These are phyloP conservation scores for Craterocephalus amniculus DNA, from an alignment of 2,797 vertebrate species.

Conservation along the genomic window DNA sequence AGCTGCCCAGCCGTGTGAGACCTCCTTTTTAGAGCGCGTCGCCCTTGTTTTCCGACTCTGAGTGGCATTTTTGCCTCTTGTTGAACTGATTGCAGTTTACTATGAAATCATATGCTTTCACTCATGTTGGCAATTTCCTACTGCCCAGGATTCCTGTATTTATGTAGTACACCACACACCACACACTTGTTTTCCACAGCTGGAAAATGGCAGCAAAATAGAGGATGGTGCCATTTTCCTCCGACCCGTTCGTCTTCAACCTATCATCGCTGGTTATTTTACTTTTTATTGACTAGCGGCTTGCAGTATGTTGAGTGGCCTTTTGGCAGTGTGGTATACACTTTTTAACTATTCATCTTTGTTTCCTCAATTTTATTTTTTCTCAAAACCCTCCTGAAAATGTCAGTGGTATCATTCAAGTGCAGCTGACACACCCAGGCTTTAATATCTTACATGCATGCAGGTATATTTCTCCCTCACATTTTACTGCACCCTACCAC, in stretches of 20 bases:
- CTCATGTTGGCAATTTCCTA: constrained; percentile 54
- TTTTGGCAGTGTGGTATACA: background rate
- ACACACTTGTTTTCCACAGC: constrained; percentile 58
- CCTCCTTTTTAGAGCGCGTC: constrained; percentile 20
- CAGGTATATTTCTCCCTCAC: background rate
- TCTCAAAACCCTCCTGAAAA: background rate
- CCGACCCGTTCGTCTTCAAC: constrained; percentile 22
- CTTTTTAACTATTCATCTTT: constrained; percentile 2
- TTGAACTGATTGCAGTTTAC: constrained; percentile 58
- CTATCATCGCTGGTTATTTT: constrained; percentile 29
- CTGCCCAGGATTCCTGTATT: constrained; percentile 54
- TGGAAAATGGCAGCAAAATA: constrained; percentile 60
- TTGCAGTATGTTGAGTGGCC: background rate
- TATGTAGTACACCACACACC: constrained; percentile 48
- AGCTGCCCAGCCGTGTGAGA: constrained; percentile 16
- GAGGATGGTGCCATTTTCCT: constrained; percentile 36
- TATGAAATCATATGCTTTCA: constrained; percentile 68
- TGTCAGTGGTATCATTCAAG: background rate
- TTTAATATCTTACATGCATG: background rate
- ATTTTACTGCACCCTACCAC: background rate
- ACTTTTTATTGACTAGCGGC: constrained; percentile 12
- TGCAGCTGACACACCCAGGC: background rate
- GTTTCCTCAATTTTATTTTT: constrained; percentile 9
- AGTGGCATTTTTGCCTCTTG: constrained; percentile 46
- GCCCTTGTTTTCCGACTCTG: constrained; percentile 27